These are phyloP conservation scores for Trichogramma dendrolimi DNA, from an alignment of 2,888 invertebrate species.

Conservation along the genomic window DNA sequence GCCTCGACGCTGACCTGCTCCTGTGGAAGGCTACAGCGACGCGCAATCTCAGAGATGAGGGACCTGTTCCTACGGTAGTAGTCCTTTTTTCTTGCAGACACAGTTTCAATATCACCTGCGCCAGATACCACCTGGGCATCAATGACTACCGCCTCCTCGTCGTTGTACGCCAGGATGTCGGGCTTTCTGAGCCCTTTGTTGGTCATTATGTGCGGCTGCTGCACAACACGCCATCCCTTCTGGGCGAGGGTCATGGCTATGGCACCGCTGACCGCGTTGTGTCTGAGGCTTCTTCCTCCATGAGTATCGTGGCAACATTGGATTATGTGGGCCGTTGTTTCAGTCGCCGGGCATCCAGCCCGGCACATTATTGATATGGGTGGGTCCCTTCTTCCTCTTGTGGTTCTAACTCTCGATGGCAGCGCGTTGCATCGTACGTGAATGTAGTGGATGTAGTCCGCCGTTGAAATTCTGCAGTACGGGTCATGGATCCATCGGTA, in stretches of 20 bases:
- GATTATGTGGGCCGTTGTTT: slow-evolving; percentile 41
- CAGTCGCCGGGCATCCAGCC: slow-evolving; percentile 37
- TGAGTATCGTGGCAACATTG: slow-evolving; percentile 42
- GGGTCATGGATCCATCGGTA: slow-evolving; percentile 24
- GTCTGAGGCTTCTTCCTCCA: slow-evolving; percentile 40
- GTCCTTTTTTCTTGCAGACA: not conserved
- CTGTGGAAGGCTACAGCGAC: no score
- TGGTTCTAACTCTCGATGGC: slow-evolving; percentile 35
- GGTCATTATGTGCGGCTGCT: not conserved
- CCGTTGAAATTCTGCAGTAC: slow-evolving; percentile 33
- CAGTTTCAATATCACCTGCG: not conserved
- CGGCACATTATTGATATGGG: slow-evolving; percentile 25
- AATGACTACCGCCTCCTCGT: not conserved
- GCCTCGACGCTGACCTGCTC: no score
- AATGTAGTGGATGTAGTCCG: slow-evolving; percentile 41
- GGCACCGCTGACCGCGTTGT: slow-evolving; percentile 34
- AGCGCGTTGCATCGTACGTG: slow-evolving; percentile 41
- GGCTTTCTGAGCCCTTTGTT: not conserved
- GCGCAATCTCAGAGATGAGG: no score
- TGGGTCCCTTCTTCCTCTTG: slow-evolving; percentile 30
- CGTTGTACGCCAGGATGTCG: slow-evolving; percentile 1
- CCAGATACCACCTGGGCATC: slow-evolving; percentile 3
- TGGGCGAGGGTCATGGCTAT: slow-evolving; percentile 3
- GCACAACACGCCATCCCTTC: slow-evolving; percentile 27
- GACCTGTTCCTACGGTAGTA: no score